Evolutionary conservation across 2,113 vertebrate genomes (phyloP), one percentile per base, ranked within the genome.

Genomic region (Varanus komodoensis): DNA sequence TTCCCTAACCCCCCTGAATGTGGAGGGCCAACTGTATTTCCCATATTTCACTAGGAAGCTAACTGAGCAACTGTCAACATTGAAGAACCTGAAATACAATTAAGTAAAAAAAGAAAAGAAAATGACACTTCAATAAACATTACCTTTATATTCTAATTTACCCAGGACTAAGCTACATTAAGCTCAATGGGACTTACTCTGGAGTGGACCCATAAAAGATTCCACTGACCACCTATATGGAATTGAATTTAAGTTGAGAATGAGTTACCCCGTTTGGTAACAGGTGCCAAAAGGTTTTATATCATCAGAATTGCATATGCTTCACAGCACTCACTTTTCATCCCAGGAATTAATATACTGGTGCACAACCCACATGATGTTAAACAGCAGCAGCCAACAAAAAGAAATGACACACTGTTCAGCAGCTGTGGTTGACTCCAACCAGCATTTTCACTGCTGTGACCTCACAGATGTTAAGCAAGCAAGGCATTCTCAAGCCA

Each of bases 391-490:
- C 7, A 54, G 86, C 19, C 3, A 84, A 25, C 71, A 23, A 85
- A 25, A 25, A 87, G 73, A 71, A 90, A 92, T 50, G 90, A 77
- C 89, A 86, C 61, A 84, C 80, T 67, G 27, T 73, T 95, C 91
- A 64, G 84, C 0, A 15, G 38, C 57, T 57, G 69, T 67, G 92
- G 69, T 67, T 94, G 78, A 38, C 90, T 93, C 83, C 86, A 90
- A 81, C 44, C 48, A 91, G 84, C 88, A 88, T 71, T 88, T 84
- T 91, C 90, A 85, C 48, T 91, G n/a, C 87, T 83, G 50, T 54
- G 32, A 91, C 67, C 54, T 80, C 82, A 90, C 75, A 93, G 91
- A 95, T 90, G 83, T 90, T 91, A 87, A 87, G 64, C 0, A 21
- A 87, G 50, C 0, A 21, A 82, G 87, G 79, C 71, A 90, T 89